Evolutionary conservation across 2,797 vertebrate species (phyloP).

Genomic region (Apogon hyalosoma): DNA sequence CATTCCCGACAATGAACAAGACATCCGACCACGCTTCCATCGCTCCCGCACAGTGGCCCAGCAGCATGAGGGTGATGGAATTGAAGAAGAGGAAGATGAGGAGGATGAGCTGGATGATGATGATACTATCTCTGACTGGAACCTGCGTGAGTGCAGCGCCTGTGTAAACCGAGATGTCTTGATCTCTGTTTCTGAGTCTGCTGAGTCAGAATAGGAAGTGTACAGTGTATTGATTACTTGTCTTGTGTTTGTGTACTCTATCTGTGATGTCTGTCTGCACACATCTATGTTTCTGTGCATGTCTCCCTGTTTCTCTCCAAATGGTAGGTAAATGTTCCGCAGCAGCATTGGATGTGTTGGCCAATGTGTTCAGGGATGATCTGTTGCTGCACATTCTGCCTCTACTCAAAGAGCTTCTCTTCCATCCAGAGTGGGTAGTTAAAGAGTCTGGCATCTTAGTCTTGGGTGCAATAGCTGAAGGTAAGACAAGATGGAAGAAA

Average conservation of each 20-base stretch:
- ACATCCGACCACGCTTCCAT: constrained; percentile 95
- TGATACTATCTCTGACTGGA: constrained; percentile 97
- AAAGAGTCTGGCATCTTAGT: constrained; percentile 98
- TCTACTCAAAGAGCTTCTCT: constrained; percentile 94
- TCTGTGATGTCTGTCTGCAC: constrained; percentile 36
- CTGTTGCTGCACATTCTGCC: constrained; percentile 93
- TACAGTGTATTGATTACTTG: constrained; percentile 11
- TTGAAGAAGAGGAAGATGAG: constrained; percentile 91
- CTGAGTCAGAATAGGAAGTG: background rate
- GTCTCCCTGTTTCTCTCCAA: constrained; percentile 24
- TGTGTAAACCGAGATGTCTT: constrained; percentile 7
- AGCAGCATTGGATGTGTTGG: constrained; percentile 93
- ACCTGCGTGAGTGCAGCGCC: constrained; percentile 88
- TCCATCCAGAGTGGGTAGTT: constrained; percentile 94
- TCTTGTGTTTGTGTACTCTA: constrained; percentile 39
- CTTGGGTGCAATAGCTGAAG: constrained; percentile 96
- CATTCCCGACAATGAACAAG: constrained; percentile 95
- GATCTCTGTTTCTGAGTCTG: background rate
- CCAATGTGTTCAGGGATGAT: constrained; percentile 96
- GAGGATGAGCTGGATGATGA: constrained; percentile 95
- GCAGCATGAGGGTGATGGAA: constrained; percentile 93
- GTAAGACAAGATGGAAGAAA: constrained; percentile 55
- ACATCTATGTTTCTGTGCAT: constrained; percentile 36
- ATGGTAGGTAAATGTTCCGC: constrained; percentile 94
- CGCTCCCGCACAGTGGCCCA: constrained; percentile 95